A percentile compares a stretch with the other conserved stretches of the same genome.
These are phyloP conservation scores for Microplitis demolitor DNA, from an alignment of 1,140 invertebrate species.

Conservation along the genomic window DNA sequence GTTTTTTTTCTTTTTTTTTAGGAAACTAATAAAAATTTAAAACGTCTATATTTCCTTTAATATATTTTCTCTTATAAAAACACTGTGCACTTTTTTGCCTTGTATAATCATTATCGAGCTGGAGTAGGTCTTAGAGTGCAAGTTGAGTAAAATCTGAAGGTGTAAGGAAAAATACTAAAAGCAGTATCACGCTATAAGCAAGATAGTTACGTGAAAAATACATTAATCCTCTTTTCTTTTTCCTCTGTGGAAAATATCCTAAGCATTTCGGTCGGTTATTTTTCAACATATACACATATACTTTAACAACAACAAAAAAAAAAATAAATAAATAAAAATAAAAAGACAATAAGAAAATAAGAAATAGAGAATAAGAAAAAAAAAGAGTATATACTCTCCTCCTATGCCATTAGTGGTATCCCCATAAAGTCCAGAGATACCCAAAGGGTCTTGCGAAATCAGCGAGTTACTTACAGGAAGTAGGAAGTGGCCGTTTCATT, in stretches of 20 bases:
- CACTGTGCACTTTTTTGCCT: neutral
- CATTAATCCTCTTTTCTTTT: constrained; percentile 38
- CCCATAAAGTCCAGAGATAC: constrained; percentile 38
- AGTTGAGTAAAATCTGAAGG: neutral
- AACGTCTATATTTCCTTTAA: too few species aligned
- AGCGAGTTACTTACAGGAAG: constrained; percentile 8
- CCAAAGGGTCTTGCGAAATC: constrained; percentile 19
- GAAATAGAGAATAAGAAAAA: neutral
- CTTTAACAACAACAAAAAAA: neutral
- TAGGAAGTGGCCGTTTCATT: constrained; percentile 11
- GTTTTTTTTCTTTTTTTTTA: neutral
- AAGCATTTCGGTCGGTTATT: constrained; percentile 27
- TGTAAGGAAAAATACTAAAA: constrained; percentile 2
- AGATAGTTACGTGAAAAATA: constrained; percentile 21
- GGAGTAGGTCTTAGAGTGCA: neutral
- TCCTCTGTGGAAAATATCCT: constrained; percentile 34
- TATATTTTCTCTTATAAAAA: too few species aligned
- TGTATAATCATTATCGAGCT: neutral
- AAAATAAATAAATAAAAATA: constrained; percentile 17
- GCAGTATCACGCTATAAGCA: neutral
- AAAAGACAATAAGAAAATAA: constrained; percentile 10
- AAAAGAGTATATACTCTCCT: constrained; percentile 20
- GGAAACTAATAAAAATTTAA: too few species aligned
- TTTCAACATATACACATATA: neutral
- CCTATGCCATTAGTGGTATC: constrained; percentile 46